Evolutionary conservation across 2,888 invertebrate genomes (phyloP).

Genomic region (Leucophenga montana): DNA sequence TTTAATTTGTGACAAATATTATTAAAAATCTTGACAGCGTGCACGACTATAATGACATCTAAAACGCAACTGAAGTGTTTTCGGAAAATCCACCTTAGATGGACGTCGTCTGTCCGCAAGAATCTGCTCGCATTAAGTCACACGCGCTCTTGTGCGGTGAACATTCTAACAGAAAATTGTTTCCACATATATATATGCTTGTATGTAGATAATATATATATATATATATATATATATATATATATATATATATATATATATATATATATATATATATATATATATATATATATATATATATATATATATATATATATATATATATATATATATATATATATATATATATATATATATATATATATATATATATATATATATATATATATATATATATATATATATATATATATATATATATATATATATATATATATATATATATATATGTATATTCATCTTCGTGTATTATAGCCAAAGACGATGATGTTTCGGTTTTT

Average conservation of each 20-base stretch:
- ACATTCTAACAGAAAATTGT: no score
- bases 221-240: slow-evolving; percentile 34
- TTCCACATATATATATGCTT: background rate
- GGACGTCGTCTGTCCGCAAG: slow-evolving; percentile 57
- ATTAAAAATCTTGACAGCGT: slow-evolving; percentile 32
- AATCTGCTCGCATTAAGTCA: slow-evolving; percentile 44
- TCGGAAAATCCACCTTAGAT: slow-evolving; percentile 72
- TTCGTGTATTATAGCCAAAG: slow-evolving; percentile 55
- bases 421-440: slow-evolving; percentile 42
- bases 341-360: background rate
- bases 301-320: slow-evolving; percentile 34
- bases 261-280: slow-evolving; percentile 33
- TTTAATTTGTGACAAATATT: slow-evolving; percentile 1
- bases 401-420: background rate
- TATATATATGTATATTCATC: slow-evolving; percentile 23
- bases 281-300: slow-evolving; percentile 34
- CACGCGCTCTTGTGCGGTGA: slow-evolving; percentile 45
- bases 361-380: background rate
- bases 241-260: slow-evolving; percentile 33
- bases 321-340: background rate
- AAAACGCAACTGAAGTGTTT: slow-evolving; percentile 71
- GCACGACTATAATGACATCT: slow-evolving; percentile 71
- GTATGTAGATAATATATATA: slow-evolving; percentile 35
- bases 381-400: background rate
- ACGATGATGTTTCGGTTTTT: slow-evolving; percentile 64